Conservation (phyloP, 53 echinoderm and acorn worm species). For the Paracentrotus lividus region DNA sequence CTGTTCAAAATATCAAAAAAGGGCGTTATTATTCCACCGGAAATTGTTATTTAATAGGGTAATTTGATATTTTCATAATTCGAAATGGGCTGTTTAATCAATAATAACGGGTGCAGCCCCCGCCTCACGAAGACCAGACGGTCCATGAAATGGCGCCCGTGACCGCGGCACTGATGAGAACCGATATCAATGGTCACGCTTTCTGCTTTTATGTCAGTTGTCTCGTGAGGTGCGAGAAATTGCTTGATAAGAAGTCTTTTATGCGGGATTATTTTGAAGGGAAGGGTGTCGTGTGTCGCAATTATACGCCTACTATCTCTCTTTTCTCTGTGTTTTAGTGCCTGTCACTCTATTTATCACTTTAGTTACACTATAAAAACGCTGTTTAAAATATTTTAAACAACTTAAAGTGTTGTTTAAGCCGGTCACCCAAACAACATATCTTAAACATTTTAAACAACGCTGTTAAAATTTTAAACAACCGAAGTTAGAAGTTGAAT, state of each 20-base stretch:
- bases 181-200: slow-evolving; percentile 28
- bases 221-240: neutral
- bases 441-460: no score
- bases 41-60: neutral
- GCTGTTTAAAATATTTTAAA: no score
- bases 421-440: no score
- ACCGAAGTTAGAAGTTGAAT: no score
- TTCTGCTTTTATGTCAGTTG: neutral
- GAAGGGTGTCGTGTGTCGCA: neutral
- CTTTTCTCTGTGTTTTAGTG: neutral
- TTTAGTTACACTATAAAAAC: no score
- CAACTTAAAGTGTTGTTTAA: no score
- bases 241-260: neutral
- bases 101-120: neutral
- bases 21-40: neutral
- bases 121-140: neutral
- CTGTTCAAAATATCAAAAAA: neutral
- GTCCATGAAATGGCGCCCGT: neutral
- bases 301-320: neutral
- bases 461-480: no score
- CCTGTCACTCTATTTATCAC: no score
- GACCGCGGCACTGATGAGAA: neutral
- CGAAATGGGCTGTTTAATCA: neutral
- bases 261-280: neutral
- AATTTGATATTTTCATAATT: neutral